A percentile compares a stretch with the other conserved stretches of the same genome.
phyloP scores from a whole-genome alignment of 2,888 invertebrate genomes.

The Lucinisca nassula region DNA sequence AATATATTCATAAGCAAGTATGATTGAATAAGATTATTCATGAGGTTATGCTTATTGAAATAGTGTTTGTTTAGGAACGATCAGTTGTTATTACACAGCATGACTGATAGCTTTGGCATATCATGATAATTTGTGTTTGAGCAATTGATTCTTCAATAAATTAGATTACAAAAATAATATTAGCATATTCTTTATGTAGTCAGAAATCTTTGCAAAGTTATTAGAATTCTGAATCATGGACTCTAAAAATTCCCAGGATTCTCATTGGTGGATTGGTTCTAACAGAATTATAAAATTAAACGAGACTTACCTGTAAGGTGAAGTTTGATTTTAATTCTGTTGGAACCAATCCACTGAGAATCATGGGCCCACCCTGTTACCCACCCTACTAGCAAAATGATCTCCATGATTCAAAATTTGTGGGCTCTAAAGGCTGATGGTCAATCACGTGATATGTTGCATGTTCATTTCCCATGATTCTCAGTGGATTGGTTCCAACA shows the following conservation, averaged over 20 bases:
- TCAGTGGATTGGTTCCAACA: not conserved
- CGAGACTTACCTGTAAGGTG: not conserved
- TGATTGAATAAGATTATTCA: not conserved
- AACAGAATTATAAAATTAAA: not conserved
- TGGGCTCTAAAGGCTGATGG: not conserved
- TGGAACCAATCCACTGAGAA: not conserved
- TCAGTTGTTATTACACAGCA: not conserved
- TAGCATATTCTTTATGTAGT: too few relatives aligned
- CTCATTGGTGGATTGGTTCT: not conserved
- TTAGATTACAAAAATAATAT: not conserved
- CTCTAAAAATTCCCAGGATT: conserved; percentile 3
- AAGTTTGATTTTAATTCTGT: not conserved
- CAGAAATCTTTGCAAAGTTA: not conserved
- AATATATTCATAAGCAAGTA: not conserved
- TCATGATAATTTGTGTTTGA: not conserved
- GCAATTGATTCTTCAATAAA: not conserved
- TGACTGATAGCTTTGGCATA: not conserved
- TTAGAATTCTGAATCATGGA: conserved; percentile 3
- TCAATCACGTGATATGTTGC: not conserved
- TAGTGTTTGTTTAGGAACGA: not conserved
- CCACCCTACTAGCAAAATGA: not conserved
- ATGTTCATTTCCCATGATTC: conserved; percentile 1
- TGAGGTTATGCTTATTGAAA: not conserved
- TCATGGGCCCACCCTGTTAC: not conserved
- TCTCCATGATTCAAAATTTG: not conserved